phyloP scores from a whole-genome alignment of 1,140 invertebrate genomes.

The Drosophila micromelanica region DNA sequence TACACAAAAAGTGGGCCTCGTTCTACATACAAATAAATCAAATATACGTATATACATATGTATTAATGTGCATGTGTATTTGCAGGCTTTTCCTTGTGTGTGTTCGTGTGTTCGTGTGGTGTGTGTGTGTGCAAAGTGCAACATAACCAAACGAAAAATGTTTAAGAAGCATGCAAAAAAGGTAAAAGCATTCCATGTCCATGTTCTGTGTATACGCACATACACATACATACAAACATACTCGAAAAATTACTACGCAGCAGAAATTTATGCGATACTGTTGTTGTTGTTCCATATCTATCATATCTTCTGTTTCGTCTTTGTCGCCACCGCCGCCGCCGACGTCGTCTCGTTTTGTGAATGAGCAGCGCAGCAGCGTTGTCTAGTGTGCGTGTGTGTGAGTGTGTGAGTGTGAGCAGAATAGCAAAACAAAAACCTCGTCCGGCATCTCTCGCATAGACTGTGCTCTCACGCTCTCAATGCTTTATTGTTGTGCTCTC shows the following conservation, averaged over 20 bases:
- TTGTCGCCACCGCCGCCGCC: slow-evolving; percentile 54
- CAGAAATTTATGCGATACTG: slow-evolving; percentile 78
- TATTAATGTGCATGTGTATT: slow-evolving; percentile 18
- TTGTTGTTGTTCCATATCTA: slow-evolving; percentile 75
- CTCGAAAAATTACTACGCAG: slow-evolving; percentile 79
- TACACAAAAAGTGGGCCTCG: slow-evolving; percentile 45
- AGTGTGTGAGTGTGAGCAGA: slow-evolving; percentile 32
- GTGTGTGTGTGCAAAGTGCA: slow-evolving; percentile 46
- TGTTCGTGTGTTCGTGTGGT: slow-evolving; percentile 10
- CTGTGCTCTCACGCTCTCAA: slow-evolving; percentile 4
- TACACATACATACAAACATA: slow-evolving; percentile 54
- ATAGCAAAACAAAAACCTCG: slow-evolving; percentile 55
- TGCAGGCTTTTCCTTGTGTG: neutral
- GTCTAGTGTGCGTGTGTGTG: slow-evolving; percentile 32
- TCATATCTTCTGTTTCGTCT: slow-evolving; percentile 67
- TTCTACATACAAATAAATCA: slow-evolving; percentile 33
- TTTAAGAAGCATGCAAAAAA: slow-evolving; percentile 52
- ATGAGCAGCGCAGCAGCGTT: slow-evolving; percentile 56
- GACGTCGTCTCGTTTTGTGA: slow-evolving; percentile 69
- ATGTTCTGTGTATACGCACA: slow-evolving; percentile 14
- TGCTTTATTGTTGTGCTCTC: slow-evolving; percentile 10
- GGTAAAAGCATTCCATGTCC: slow-evolving; percentile 39
- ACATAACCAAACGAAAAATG: slow-evolving; percentile 53
- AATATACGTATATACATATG: slow-evolving; percentile 31
- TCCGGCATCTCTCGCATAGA: slow-evolving; percentile 39